These are phyloP conservation scores for Zosterops pallidus DNA, from an alignment of 2,113 vertebrate genomes.

Conservation along the genomic window DNA sequence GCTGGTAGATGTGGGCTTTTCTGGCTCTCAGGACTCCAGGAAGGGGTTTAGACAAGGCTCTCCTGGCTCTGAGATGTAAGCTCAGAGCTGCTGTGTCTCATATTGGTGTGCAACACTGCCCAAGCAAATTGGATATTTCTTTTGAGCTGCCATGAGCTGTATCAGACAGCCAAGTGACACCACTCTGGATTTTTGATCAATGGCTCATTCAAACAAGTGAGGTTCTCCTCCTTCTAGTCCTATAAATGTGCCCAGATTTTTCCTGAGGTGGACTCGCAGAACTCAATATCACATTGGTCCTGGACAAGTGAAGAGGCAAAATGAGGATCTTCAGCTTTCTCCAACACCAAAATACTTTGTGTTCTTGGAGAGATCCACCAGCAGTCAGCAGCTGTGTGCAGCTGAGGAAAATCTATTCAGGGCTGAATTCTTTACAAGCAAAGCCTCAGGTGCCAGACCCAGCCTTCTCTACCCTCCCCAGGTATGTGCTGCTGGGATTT, in stretches of 20 bases:
- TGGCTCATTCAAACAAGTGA: not conserved
- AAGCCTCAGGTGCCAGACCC: not conserved
- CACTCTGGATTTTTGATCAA: not conserved
- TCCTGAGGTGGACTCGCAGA: not conserved
- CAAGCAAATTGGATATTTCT: not conserved
- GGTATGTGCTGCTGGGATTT: slow-evolving; percentile 2
- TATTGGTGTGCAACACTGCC: not conserved
- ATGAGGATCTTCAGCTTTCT: not conserved
- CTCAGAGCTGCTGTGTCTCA: not conserved
- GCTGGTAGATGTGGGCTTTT: not conserved
- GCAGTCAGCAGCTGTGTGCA: not conserved
- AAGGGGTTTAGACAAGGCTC: not conserved
- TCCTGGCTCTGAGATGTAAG: not conserved
- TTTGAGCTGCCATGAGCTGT: not conserved
- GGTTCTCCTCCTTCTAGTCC: not conserved
- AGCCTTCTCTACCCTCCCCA: not conserved
- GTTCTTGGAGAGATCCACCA: not conserved
- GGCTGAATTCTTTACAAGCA: not conserved
- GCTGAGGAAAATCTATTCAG: not conserved
- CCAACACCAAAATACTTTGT: not conserved
- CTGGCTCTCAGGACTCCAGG: not conserved
- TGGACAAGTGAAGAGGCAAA: not conserved
- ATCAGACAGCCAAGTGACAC: not conserved
- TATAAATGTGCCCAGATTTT: not conserved
- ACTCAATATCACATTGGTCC: not conserved